Conservation (phyloP, 2,797 vertebrate genomes). For the Poeciliopsis gracilis region DNA sequence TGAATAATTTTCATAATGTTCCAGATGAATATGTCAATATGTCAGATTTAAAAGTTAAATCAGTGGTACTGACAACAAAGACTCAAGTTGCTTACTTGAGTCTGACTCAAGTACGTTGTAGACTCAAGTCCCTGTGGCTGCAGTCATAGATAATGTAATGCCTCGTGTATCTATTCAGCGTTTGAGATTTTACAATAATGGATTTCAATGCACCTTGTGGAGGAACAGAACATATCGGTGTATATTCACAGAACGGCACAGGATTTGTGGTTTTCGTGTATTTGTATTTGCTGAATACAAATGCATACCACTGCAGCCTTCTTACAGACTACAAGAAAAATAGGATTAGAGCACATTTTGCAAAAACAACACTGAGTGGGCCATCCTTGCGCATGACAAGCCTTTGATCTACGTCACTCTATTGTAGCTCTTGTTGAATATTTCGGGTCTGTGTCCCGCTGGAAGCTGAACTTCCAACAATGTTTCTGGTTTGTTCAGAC, state of each 20-base stretch:
- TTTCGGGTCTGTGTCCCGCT: background rate
- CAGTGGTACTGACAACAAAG: background rate
- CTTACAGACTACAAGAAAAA: too few species aligned
- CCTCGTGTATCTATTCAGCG: too few species aligned
- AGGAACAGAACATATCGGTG: background rate
- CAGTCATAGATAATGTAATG: too few species aligned
- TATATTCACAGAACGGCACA: background rate
- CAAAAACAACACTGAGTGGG: too few species aligned
- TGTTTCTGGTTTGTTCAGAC: background rate
- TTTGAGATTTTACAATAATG: background rate
- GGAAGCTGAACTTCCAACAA: background rate
- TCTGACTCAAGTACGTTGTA: too few species aligned
- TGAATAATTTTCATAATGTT: background rate
- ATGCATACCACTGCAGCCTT: too few species aligned
- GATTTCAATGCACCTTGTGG: background rate
- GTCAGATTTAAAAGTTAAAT: background rate
- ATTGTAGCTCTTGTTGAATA: background rate
- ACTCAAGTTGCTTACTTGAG: background rate
- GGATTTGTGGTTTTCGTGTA: background rate
- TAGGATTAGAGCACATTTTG: too few species aligned
- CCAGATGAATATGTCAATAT: background rate
- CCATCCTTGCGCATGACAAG: too few species aligned
- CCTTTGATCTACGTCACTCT: background rate
- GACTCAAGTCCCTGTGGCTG: too few species aligned
- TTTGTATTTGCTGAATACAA: too few species aligned